phyloP scores from a whole-genome alignment of 2,113 vertebrate genomes.

The Addax nasomaculatus region DNA sequence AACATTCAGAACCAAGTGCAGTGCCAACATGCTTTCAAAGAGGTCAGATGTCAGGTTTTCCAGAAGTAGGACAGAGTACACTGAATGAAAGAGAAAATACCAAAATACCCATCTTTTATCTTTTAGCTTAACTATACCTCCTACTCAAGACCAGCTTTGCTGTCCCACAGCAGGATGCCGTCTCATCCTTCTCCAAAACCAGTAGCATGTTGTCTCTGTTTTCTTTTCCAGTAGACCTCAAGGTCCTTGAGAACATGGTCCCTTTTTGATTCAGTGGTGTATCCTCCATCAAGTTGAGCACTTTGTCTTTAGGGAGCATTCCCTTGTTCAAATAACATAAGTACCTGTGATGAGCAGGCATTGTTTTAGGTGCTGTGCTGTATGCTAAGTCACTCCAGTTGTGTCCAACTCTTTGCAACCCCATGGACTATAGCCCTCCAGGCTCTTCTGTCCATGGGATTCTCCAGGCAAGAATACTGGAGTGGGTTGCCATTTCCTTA shows the following conservation, averaged over 20 bases:
- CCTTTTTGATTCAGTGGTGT: neutral
- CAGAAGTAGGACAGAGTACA: slow-evolving; percentile 9
- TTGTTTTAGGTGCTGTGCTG: neutral
- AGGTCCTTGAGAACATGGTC: neutral
- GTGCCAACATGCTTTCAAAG: neutral
- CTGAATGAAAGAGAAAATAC: neutral
- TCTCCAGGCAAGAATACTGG: neutral
- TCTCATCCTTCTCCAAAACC: neutral
- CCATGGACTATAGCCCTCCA: neutral
- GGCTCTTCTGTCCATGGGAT: neutral
- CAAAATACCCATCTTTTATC: neutral
- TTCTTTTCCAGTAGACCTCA: neutral
- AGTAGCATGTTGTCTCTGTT: neutral
- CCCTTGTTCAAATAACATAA: neutral
- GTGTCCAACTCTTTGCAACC: neutral
- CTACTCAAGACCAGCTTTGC: neutral
- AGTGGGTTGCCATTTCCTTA: neutral
- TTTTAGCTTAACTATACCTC: neutral
- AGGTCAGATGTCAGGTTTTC: neutral
- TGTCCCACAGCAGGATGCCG: neutral
- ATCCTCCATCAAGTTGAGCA: neutral
- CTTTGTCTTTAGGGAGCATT: neutral
- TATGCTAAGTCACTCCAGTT: neutral
- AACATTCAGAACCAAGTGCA: neutral
- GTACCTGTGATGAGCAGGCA: neutral